phyloP scores from a whole-genome alignment of 2,113 vertebrate genomes.

The Azemiops feae region DNA sequence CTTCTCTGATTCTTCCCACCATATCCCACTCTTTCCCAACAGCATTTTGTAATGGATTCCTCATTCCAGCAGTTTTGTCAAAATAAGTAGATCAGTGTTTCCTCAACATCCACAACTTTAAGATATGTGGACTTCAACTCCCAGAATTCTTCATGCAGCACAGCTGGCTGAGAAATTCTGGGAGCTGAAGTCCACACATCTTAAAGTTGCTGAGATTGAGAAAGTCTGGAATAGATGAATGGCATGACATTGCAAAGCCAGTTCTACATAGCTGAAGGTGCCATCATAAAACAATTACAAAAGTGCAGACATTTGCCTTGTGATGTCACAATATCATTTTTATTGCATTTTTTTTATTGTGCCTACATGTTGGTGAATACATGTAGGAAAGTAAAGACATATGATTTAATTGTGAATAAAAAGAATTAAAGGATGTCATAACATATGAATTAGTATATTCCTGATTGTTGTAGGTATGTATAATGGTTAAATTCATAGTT shows the following conservation, averaged over 20 bases:
- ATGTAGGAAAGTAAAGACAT: not conserved
- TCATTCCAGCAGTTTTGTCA: not conserved
- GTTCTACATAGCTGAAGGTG: not conserved
- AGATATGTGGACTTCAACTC: not conserved
- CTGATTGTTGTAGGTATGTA: not conserved
- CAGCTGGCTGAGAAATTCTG: not conserved
- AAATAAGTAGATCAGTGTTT: not conserved
- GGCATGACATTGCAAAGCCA: not conserved
- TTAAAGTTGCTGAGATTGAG: not conserved
- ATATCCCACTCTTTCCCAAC: too few relatives aligned
- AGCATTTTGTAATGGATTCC: not conserved
- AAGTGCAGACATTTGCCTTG: not conserved
- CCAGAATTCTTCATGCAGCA: not conserved
- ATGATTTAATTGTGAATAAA: not conserved
- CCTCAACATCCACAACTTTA: not conserved
- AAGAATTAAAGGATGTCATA: not conserved
- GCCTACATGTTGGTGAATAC: not conserved
- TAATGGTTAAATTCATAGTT: not conserved
- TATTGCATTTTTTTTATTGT: not conserved
- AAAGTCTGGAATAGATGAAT: not conserved
- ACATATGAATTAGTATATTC: not conserved
- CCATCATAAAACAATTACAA: not conserved
- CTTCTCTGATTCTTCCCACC: not conserved
- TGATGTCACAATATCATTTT: not conserved
- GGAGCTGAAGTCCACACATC: not conserved